phyloP scores from a whole-genome alignment of 2,888 invertebrate genomes.

The Callosobruchus maculatus region DNA sequence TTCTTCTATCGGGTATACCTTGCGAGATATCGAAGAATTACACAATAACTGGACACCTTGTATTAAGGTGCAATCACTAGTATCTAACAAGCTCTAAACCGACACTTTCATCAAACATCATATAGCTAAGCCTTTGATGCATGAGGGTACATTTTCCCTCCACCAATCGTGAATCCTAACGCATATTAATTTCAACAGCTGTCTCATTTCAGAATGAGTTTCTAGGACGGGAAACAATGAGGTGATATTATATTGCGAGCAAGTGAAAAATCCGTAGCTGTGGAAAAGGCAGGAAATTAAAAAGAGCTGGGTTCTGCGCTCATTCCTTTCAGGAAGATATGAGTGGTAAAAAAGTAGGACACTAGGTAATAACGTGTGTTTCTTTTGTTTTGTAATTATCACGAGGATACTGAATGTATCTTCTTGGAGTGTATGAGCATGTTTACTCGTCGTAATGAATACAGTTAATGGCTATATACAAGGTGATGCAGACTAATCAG shows the following conservation, averaged over 20 bases:
- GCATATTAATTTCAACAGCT: not conserved
- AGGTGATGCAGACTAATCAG: too few relatives aligned
- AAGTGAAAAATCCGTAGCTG: not conserved
- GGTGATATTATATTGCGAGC: not conserved
- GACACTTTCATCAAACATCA: too few relatives aligned
- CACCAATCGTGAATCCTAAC: not conserved
- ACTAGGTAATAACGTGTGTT: not conserved
- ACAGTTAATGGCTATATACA: too few relatives aligned
- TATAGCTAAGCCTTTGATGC: not conserved
- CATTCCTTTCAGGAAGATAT: not conserved
- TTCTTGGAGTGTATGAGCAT: not conserved
- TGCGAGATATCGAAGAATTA: too few relatives aligned
- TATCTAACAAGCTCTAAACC: too few relatives aligned
- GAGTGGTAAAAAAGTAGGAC: not conserved
- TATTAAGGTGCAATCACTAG: too few relatives aligned
- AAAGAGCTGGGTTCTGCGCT: not conserved
- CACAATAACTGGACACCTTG: too few relatives aligned
- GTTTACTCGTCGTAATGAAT: too few relatives aligned
- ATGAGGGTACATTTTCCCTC: not conserved
- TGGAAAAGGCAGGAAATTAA: not conserved
- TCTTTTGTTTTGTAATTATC: not conserved
- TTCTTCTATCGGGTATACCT: too few relatives aligned
- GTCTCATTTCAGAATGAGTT: not conserved
- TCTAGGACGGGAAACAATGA: not conserved
- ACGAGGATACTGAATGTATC: not conserved